Evolutionary conservation across 2,888 invertebrate genomes (phyloP).

Genomic region (Microctonus aethiopoides): DNA sequence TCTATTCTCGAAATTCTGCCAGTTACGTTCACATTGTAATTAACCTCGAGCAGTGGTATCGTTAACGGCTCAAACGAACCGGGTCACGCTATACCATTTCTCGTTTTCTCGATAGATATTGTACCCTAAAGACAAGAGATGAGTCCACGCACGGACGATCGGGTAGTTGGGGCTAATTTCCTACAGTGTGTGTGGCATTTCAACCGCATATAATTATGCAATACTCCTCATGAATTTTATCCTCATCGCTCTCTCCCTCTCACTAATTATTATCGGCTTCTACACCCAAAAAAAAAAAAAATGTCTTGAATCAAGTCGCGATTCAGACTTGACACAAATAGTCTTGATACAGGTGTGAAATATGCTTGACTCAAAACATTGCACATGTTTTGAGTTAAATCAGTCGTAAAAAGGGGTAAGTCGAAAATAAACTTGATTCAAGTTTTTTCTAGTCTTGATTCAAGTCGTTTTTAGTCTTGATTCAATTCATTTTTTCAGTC

Average conservation of each 20-base stretch:
- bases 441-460: too few species aligned
- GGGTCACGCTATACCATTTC: not conserved
- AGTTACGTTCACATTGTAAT: conserved; percentile 20
- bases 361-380: too few species aligned
- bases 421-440: too few species aligned
- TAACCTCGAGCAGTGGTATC: conserved; percentile 19
- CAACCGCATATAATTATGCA: not conserved
- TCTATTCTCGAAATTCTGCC: not conserved
- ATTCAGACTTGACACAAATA: too few species aligned
- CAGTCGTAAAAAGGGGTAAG: too few species aligned
- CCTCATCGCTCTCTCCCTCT: not conserved
- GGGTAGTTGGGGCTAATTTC: not conserved
- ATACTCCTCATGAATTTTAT: not conserved
- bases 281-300: too few species aligned
- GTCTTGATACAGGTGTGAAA: too few species aligned
- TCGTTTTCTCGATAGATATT: conserved; percentile 2
- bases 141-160: not conserved
- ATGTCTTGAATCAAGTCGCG: too few species aligned
- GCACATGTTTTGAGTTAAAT: too few species aligned
- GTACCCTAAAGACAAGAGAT: conserved; percentile 7
- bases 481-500: too few species aligned
- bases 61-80: conserved; percentile 23
- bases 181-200: not conserved
- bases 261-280: too few species aligned
- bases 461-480: too few species aligned